Evolutionary conservation across 2,113 vertebrate species (phyloP).

Genomic region (Gallinago paraguaiae): DNA sequence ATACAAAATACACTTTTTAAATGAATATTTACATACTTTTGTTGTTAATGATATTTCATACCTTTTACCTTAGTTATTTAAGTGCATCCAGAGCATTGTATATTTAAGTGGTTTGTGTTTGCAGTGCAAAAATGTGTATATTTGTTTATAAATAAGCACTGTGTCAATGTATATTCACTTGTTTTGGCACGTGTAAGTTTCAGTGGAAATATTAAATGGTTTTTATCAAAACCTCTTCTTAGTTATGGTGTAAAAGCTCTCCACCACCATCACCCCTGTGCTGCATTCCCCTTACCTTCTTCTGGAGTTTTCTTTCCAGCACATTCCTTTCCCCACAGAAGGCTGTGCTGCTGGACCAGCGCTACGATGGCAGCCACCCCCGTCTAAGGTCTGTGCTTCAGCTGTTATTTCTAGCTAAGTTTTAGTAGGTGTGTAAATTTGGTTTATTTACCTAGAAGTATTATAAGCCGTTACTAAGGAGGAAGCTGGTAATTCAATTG

Average conservation of each 20-base stretch:
- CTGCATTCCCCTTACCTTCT: not conserved
- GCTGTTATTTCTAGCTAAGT: not conserved
- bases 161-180: not conserved
- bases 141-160: conserved; percentile 62
- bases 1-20: not conserved
- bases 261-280: too few relatives aligned
- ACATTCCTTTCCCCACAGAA: accelerated
- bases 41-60: not conserved
- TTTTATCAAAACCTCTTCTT: not conserved
- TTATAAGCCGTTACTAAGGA: accelerated
- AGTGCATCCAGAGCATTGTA: not conserved
- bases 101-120: conserved; percentile 18
- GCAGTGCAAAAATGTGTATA: conserved; percentile 65
- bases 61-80: not conserved
- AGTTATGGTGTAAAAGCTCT: not conserved
- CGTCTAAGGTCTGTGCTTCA: not conserved
- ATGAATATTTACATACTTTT: not conserved
- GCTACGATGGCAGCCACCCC: accelerated
- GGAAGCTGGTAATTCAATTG: not conserved
- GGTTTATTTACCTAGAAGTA: accelerated
- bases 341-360: not conserved
- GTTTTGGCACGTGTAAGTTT: not conserved
- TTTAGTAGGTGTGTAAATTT: too few relatives aligned
- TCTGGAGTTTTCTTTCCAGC: not conserved
- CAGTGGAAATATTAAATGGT: conserved; percentile 5